Evolutionary conservation across 1,140 invertebrate species (phyloP).

Genomic region (Ganaspis sp.): DNA sequence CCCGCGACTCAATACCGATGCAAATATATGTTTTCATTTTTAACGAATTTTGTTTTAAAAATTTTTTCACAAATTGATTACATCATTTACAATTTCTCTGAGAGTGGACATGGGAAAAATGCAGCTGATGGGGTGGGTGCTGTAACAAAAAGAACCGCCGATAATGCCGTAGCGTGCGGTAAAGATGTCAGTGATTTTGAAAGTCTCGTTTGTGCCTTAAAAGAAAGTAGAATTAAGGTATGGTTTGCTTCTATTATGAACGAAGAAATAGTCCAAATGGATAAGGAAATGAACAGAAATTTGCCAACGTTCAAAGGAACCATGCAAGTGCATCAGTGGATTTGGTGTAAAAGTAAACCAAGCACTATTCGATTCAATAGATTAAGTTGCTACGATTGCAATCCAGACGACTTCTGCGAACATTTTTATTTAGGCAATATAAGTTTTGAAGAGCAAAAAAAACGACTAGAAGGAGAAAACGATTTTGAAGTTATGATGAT

Average conservation of each 20-base stretch:
- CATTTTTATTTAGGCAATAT: too few species aligned
- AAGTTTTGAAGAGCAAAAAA: too few species aligned
- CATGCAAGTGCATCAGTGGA: constrained; percentile 24
- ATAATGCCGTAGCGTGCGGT: constrained; percentile 5
- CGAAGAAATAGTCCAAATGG: background rate
- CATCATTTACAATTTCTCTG: constrained; percentile 63
- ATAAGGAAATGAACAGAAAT: background rate
- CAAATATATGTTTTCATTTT: background rate
- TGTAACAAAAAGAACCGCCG: background rate
- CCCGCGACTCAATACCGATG: background rate
- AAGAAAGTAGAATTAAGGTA: background rate
- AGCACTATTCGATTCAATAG: background rate
- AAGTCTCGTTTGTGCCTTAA: background rate
- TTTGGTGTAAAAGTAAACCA: background rate
- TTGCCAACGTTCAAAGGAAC: background rate
- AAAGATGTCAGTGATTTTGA: background rate
- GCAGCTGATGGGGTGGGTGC: constrained; percentile 59
- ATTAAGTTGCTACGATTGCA: too few species aligned
- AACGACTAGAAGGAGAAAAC: too few species aligned
- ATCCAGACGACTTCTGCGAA: too few species aligned
- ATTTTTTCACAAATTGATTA: background rate
- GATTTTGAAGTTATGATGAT: too few species aligned
- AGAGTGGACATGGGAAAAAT: constrained; percentile 64
- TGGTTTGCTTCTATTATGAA: background rate
- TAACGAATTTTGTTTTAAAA: background rate